These are phyloP conservation scores for Leucophenga varia DNA, from an alignment of 1,140 invertebrate genomes.

Conservation along the genomic window DNA sequence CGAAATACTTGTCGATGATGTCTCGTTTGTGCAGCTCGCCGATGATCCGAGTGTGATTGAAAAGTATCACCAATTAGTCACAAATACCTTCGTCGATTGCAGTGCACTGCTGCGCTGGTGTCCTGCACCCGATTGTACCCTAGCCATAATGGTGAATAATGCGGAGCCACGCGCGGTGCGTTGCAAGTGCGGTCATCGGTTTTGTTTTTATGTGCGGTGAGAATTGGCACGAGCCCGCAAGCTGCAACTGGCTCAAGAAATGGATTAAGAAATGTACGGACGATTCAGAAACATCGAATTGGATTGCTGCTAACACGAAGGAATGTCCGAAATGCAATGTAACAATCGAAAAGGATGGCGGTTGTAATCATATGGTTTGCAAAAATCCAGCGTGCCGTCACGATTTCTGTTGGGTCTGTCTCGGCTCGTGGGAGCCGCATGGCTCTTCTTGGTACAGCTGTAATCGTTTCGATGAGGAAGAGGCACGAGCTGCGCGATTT, in stretches of 20 bases:
- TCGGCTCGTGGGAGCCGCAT: constrained; percentile 98
- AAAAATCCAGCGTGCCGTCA: constrained; percentile 97
- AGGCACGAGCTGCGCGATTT: constrained; percentile 91
- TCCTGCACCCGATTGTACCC: constrained; percentile 93
- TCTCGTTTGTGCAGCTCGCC: constrained; percentile 89
- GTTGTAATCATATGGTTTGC: constrained; percentile 99
- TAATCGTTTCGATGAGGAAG: constrained; percentile 96
- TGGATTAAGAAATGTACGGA: constrained; percentile 99
- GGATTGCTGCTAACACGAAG: constrained; percentile 99
- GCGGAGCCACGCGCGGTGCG: constrained; percentile 87
- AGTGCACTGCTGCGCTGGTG: constrained; percentile 96
- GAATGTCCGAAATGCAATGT: constrained; percentile 98
- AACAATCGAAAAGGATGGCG: constrained; percentile 97
- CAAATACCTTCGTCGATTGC: constrained; percentile 98
- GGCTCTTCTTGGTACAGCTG: constrained; percentile 99
- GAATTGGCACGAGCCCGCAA: constrained; percentile 98
- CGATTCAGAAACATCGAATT: constrained; percentile 99
- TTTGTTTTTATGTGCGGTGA: constrained; percentile 97
- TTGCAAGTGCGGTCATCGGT: constrained; percentile 88
- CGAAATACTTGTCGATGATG: constrained; percentile 95
- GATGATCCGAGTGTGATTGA: constrained; percentile 88
- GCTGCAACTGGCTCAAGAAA: constrained; percentile 85
- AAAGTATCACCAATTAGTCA: constrained; percentile 97
- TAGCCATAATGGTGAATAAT: constrained; percentile 91
- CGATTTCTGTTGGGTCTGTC: constrained; percentile 99